These are phyloP conservation scores for Steinernema hermaphroditum DNA, from an alignment of 2,888 invertebrate genomes.

Conservation along the genomic window DNA sequence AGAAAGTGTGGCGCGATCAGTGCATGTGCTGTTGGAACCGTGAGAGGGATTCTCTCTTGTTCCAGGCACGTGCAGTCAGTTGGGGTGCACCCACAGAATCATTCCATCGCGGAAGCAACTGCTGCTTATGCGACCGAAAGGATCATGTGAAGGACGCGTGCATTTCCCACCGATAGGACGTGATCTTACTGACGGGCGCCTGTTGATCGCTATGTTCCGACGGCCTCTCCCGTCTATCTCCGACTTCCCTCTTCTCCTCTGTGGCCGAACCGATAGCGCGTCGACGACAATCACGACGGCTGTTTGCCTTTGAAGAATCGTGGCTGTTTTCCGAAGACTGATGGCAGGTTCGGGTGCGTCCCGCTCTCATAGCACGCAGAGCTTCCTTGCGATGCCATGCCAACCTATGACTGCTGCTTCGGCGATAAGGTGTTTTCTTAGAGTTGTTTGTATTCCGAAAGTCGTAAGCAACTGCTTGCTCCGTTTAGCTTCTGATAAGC, in stretches of 20 bases:
- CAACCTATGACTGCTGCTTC: background rate
- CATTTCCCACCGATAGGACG: conserved; percentile 24
- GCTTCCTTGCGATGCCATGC: background rate
- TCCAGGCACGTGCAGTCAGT: background rate
- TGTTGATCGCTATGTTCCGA: conserved; percentile 27
- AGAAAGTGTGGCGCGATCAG: conserved; percentile 14
- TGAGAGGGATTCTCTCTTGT: background rate
- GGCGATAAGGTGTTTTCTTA: background rate
- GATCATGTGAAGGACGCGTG: conserved; percentile 28
- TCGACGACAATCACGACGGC: conserved; percentile 14
- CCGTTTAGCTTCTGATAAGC: conserved; percentile 20
- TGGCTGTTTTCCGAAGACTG: conserved; percentile 24
- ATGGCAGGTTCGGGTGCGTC: conserved; percentile 27
- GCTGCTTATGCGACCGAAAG: background rate
- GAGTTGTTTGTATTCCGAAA: background rate
- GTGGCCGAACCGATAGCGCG: conserved; percentile 30
- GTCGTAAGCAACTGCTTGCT: background rate
- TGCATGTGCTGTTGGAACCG: conserved; percentile 8
- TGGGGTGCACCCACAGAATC: conserved; percentile 7
- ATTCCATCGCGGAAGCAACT: background rate
- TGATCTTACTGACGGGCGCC: conserved; percentile 22
- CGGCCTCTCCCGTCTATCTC: conserved; percentile 3
- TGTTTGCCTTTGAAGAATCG: conserved; percentile 28
- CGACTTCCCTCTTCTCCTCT: conserved; percentile 15
- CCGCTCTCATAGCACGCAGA: conserved; percentile 20